Percentiles rank a stretch among this genome's conserved stretches.
These are phyloP conservation scores for Arothron firmamentum DNA, from an alignment of 2,113 vertebrate genomes.

Conservation along the genomic window DNA sequence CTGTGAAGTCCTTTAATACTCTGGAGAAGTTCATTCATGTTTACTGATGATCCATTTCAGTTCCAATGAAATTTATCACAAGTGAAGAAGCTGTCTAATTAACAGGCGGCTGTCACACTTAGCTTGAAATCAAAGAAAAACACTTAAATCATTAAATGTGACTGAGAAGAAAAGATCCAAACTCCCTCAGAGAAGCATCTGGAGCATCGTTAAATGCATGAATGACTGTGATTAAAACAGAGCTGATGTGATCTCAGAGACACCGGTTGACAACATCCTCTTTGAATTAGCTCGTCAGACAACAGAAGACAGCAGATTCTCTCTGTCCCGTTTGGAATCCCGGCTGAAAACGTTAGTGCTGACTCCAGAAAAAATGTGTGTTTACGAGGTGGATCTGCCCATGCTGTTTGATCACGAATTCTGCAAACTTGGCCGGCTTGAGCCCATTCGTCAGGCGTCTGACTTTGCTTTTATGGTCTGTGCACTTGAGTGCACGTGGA, in stretches of 20 bases:
- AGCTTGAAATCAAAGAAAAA: too few relatives aligned
- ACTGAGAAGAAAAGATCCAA: slow-evolving; percentile 2
- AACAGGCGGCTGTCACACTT: too few relatives aligned
- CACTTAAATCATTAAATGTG: slow-evolving; percentile 10
- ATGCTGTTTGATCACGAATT: slow-evolving; percentile 15
- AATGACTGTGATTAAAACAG: slow-evolving; percentile 1
- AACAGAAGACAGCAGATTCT: background rate
- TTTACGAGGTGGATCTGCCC: background rate
- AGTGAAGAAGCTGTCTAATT: too few relatives aligned
- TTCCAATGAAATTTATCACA: too few relatives aligned
- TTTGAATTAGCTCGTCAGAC: slow-evolving; percentile 8
- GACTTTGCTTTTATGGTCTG: slow-evolving; percentile 18
- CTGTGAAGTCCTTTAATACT: too few relatives aligned
- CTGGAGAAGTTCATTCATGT: too few relatives aligned
- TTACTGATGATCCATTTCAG: too few relatives aligned
- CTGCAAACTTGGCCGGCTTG: background rate
- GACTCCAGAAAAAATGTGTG: background rate
- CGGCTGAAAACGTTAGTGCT: background rate
- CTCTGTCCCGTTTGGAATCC: background rate
- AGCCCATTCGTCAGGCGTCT: slow-evolving; percentile 1
- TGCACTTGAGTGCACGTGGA: slow-evolving; percentile 11
- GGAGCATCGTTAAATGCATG: background rate
- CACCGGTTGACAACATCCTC: background rate
- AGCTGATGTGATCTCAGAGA: background rate
- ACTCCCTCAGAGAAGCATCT: background rate